Evolutionary conservation across 2,888 invertebrate species (phyloP), one percentile per base, ranked within the genome.

Genomic region (Pardosa pseudoannulata): DNA sequence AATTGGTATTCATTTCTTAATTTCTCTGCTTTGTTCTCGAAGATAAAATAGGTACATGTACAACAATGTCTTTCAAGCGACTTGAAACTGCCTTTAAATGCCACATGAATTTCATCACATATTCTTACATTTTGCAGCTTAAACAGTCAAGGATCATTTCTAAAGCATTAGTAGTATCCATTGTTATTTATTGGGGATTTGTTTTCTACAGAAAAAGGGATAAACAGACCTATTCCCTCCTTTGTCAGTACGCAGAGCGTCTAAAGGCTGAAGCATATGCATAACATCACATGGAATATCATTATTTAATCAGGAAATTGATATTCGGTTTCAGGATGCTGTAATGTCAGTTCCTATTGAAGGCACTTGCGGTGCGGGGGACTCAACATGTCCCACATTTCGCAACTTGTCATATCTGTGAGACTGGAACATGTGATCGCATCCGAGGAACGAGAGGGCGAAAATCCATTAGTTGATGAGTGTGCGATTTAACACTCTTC

Each of bases 251-350:
- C 16, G 16, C 41, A 46, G 16, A 46, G 2, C 41, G 16, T 16
- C 16, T 9, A 46, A 46, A 16, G 13, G 41, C 6, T 46, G 16
- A 46, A 46, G 16, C 41, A 46, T 16, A 11, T 46, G 41, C 41
- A 46, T 46, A 46, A 11, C 16, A 46, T 13, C 41, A 11, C 16
- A 16, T 16, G 41, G 41, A 46, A 46, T 46, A 46, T 46, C 41
- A 46, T 46, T 46, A 46, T 46, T 46, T 46, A 46, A 46, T 46
- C 41, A 46, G 41, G 41, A 46, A 46, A 46, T 46, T 46, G 41
- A 16, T 46, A 46, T 46, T 46, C 41, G 9, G 41, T 46, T 46
- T 46, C 41, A 16, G 9, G 41, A 46, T 46, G 16, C 16, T 13
- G 9, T 13, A n/a, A 46, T 16, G 41, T 46, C 41, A 46, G 41